Base-by-base conservation (phyloP, 1,140 invertebrate species). In the Halictus rubicundus region DNA sequence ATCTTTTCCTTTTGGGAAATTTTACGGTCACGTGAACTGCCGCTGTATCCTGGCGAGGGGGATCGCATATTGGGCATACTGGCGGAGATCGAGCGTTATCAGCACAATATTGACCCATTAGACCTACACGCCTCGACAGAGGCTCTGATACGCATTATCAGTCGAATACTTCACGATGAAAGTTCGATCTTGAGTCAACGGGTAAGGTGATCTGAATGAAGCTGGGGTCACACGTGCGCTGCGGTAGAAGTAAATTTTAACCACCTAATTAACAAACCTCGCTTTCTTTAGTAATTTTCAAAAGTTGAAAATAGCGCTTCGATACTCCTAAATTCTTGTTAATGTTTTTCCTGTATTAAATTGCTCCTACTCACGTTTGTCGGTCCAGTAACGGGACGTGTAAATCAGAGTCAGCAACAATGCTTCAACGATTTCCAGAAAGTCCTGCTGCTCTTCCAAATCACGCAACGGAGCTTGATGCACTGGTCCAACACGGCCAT, bases 1-100 rank as follows among this genome's bases (percentile, higher is more conserved):
- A 92, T 94, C 19, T 90, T 90, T 9, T 90, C 94, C 52, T 93
- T 94, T 76, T 94, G 94, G 83, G 91, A 93, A 4, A 88, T 93
- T 23, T 87, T 95, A 4, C 90, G 90, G n/a, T 93, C 92, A 21
- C 92, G 90, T 21, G 80, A 85, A 61, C 78, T 93, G 10, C 91
- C 93, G 0, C 84, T 94, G 0, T 94, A 94, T 83, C 94, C 94
- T 0, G 94, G 95, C 0, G 94, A 95, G 72, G 95, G 94, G 0
- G 94, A 94, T 87, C 90, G 92, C 39, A 90, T 95, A 42, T 79
- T 95, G 23, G 87, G 78, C 37, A 87, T 95, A 8, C 87, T 94
- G 2, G 81, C 91, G 1, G 93, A 94, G 81, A 92, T 95, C 68
- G 88, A 94, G 63, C 82, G 86, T 37, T 95, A 94, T 86, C 91